Evolutionary conservation across 2,888 invertebrate genomes (phyloP).

Genomic region (Scaptomyza flava): DNA sequence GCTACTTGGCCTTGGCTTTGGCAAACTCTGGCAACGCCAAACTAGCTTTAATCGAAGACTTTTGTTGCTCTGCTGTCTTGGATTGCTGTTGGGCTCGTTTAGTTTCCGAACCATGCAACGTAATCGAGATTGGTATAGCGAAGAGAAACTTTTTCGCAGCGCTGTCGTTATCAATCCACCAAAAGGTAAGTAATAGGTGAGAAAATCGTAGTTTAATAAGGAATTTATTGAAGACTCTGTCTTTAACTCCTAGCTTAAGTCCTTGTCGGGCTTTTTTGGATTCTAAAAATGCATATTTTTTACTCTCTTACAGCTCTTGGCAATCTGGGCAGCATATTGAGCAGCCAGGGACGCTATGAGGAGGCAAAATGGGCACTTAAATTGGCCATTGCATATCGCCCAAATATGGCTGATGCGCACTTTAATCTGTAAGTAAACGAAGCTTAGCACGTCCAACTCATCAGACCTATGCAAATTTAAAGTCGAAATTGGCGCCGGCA

Average conservation of each 20-base stretch:
- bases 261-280: slow-evolving; percentile 23
- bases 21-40: slow-evolving; percentile 81
- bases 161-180: slow-evolving; percentile 97
- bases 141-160: slow-evolving; percentile 96
- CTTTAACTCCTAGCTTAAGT: background rate
- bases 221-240: background rate
- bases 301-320: slow-evolving; percentile 92
- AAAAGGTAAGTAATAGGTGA: slow-evolving; percentile 89
- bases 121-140: slow-evolving; percentile 96
- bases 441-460: slow-evolving; percentile 48
- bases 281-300: background rate
- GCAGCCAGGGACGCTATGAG: slow-evolving; percentile 92
- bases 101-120: slow-evolving; percentile 91
- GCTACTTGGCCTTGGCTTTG: slow-evolving; percentile 91
- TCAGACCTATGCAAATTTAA: slow-evolving; percentile 52
- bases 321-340: slow-evolving; percentile 97
- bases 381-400: slow-evolving; percentile 92
- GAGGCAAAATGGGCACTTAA: slow-evolving; percentile 97
- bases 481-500: slow-evolving; percentile 44
- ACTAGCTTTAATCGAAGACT: slow-evolving; percentile 74
- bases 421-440: slow-evolving; percentile 96
- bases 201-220: too few species aligned
- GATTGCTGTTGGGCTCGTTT: slow-evolving; percentile 88
- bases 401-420: slow-evolving; percentile 99
- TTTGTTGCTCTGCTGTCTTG: slow-evolving; percentile 79